Evolutionary conservation across 2,888 invertebrate species (phyloP).

Genomic region (Morpho deidamia): DNA sequence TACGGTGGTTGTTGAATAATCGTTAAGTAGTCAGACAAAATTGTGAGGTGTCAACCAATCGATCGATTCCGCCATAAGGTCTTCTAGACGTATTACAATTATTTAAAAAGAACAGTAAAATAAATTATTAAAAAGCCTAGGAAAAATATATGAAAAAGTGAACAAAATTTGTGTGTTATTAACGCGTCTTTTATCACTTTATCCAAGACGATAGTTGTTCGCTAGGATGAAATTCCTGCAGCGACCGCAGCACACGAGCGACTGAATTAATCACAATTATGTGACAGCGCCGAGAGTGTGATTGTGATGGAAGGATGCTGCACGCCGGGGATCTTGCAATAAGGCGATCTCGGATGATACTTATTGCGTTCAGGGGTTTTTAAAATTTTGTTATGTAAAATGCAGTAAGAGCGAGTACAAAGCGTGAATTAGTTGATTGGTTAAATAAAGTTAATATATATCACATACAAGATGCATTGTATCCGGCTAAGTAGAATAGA

Average conservation of each 20-base stretch:
- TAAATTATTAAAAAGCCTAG: neutral
- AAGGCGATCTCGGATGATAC: neutral
- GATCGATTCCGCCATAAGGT: too few relatives aligned
- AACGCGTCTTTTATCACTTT: constrained; percentile 33
- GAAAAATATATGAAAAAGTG: neutral
- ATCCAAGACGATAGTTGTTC: constrained; percentile 27
- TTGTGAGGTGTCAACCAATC: too few relatives aligned
- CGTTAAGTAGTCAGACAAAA: too few relatives aligned
- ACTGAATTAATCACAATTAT: constrained; percentile 74
- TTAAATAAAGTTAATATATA: too few relatives aligned
- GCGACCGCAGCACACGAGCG: constrained; percentile 70
- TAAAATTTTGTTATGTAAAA: neutral
- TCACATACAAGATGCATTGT: too few relatives aligned
- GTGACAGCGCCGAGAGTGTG: constrained; percentile 51
- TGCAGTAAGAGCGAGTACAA: too few relatives aligned
- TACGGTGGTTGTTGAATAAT: too few relatives aligned
- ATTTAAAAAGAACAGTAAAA: too few relatives aligned
- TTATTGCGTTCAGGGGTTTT: neutral
- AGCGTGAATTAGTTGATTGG: too few relatives aligned
- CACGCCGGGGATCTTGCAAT: neutral
- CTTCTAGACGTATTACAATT: too few relatives aligned
- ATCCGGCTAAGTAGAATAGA: too few relatives aligned
- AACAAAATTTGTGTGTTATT: too few relatives aligned
- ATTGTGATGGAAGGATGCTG: constrained; percentile 26
- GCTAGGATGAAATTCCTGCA: constrained; percentile 61